Evolutionary conservation across 2,888 invertebrate species (phyloP).

Genomic region (Sicus ferrugineus): DNA sequence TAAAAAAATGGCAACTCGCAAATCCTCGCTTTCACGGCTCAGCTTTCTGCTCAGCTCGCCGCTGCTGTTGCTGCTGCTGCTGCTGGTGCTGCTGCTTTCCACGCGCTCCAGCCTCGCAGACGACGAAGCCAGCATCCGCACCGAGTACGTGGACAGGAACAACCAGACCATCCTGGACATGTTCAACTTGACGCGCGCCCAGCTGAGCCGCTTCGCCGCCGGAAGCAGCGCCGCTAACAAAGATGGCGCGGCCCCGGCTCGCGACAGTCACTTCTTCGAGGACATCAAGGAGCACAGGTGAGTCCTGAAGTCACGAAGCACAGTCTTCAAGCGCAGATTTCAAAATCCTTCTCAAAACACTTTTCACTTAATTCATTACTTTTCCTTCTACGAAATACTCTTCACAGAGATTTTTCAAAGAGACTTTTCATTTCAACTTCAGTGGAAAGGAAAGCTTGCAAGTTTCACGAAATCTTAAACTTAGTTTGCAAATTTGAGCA

Average conservation of each 20-base stretch:
- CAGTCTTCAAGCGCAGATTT: background rate
- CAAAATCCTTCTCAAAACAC: background rate
- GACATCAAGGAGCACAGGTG: conserved; percentile 54
- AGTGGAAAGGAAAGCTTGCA: too few species aligned
- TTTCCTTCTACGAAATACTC: too few species aligned
- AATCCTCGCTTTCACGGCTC: background rate
- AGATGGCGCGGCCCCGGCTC: conserved; percentile 48
- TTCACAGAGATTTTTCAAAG: too few species aligned
- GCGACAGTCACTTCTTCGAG: conserved; percentile 50
- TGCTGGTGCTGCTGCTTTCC: conserved; percentile 9
- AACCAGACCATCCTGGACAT: conserved; percentile 56
- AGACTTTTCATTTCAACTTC: too few species aligned
- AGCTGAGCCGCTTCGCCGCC: conserved; percentile 54
- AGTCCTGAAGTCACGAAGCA: too few species aligned
- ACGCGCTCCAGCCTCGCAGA: conserved; percentile 49
- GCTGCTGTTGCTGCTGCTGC: conserved; percentile 36
- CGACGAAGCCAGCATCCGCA: conserved; percentile 51
- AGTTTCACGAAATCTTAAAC: too few species aligned
- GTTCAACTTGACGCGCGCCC: conserved; percentile 60
- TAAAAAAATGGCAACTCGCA: background rate
- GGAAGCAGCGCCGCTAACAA: conserved; percentile 50
- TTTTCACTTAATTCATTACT: too few species aligned
- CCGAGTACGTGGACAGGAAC: conserved; percentile 57
- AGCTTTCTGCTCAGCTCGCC: background rate
- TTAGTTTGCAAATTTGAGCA: too few species aligned